Conservation (phyloP, 2,888 invertebrate genomes). For the Carabus problematicus region DNA sequence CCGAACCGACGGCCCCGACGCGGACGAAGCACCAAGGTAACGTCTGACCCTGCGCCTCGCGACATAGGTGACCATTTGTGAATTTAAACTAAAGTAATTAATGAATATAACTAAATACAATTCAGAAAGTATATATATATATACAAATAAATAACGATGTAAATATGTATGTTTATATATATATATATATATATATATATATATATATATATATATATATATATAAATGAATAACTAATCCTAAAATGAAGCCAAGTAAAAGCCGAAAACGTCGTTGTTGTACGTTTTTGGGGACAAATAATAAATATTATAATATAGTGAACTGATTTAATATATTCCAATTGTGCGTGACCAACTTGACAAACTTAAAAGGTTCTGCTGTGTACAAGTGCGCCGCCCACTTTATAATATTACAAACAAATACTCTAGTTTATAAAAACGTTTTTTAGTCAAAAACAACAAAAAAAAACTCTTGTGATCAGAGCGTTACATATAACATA, state of each 20-base stretch:
- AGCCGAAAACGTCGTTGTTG: neutral
- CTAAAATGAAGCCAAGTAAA: no score
- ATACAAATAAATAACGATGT: neutral
- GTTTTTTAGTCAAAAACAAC: neutral
- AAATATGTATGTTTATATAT: neutral
- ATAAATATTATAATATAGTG: neutral
- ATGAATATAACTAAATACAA: neutral
- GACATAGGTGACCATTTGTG: slow-evolving; percentile 56
- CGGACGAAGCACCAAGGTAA: slow-evolving; percentile 51
- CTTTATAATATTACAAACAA: no score
- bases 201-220: slow-evolving; percentile 27
- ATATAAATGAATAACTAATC: slow-evolving; percentile 46
- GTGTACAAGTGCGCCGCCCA: neutral
- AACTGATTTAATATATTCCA: neutral
- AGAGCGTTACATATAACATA: neutral
- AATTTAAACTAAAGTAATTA: slow-evolving; percentile 45
- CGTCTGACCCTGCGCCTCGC: slow-evolving; percentile 58
- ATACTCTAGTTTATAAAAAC: neutral
- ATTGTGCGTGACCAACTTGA: neutral
- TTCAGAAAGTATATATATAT: neutral
- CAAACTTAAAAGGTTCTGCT: neutral
- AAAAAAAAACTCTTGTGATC: neutral
- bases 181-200: neutral
- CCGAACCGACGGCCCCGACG: slow-evolving; percentile 20
- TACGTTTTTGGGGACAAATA: neutral